Evolutionary conservation across 2,888 invertebrate genomes (phyloP).

Genomic region (Cheilosia soror): DNA sequence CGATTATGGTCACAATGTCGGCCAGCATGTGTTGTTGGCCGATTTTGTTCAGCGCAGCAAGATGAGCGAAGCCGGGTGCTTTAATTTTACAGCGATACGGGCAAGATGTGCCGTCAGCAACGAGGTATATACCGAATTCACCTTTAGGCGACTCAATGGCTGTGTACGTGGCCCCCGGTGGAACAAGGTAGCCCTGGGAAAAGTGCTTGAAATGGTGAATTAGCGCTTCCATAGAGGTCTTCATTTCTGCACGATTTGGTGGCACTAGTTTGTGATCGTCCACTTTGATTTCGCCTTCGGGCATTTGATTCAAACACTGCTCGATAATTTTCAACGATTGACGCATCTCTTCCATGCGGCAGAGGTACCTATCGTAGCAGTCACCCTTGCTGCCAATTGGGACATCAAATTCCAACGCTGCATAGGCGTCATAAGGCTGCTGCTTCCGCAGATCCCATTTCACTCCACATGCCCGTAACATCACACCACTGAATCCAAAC

Average conservation of each 20-base stretch:
- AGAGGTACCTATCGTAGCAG: slow-evolving; percentile 91
- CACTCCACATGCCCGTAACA: slow-evolving; percentile 92
- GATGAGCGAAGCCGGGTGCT: slow-evolving; percentile 86
- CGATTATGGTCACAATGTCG: slow-evolving; percentile 90
- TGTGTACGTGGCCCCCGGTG: slow-evolving; percentile 92
- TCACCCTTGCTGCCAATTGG: slow-evolving; percentile 93
- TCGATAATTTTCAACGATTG: slow-evolving; percentile 91
- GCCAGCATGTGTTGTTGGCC: slow-evolving; percentile 88
- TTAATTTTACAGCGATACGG: slow-evolving; percentile 87
- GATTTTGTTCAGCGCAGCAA: slow-evolving; percentile 87
- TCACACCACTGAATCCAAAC: slow-evolving; percentile 89
- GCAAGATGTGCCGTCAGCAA: slow-evolving; percentile 90
- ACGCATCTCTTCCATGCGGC: slow-evolving; percentile 89
- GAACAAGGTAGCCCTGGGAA: slow-evolving; percentile 91
- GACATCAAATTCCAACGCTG: slow-evolving; percentile 92
- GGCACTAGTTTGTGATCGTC: slow-evolving; percentile 92
- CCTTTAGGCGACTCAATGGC: slow-evolving; percentile 92
- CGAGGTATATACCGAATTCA: slow-evolving; percentile 92
- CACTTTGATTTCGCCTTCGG: slow-evolving; percentile 89
- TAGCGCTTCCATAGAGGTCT: slow-evolving; percentile 92
- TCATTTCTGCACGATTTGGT: slow-evolving; percentile 92
- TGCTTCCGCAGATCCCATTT: slow-evolving; percentile 94
- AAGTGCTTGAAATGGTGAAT: slow-evolving; percentile 95
- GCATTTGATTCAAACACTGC: slow-evolving; percentile 94
- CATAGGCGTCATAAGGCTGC: slow-evolving; percentile 94